Evolutionary conservation across 1,140 invertebrate genomes (phyloP).

Genomic region (Venustaconcha ellipsiformis): DNA sequence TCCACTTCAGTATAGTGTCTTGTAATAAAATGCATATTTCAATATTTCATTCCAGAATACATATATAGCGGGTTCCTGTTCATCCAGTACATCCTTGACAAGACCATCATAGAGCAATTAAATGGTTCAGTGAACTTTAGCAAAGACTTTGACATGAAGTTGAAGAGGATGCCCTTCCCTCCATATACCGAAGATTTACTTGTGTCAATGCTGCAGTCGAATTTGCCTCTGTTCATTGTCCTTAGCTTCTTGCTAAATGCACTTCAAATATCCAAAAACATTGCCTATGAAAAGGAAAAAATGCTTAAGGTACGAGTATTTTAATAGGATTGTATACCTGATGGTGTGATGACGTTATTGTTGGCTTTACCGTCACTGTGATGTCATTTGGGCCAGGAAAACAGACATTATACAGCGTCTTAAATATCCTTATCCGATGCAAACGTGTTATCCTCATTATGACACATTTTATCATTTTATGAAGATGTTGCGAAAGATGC

Average conservation of each 20-base stretch:
- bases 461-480: too few relatives aligned
- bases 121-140: neutral
- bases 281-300: constrained; percentile 65
- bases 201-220: constrained; percentile 34
- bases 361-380: too few relatives aligned
- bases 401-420: too few relatives aligned
- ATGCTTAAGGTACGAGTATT: constrained; percentile 59
- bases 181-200: constrained; percentile 53
- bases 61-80: constrained; percentile 77
- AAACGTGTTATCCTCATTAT: too few relatives aligned
- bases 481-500: too few relatives aligned
- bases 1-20: too few relatives aligned
- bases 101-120: constrained; percentile 71
- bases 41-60: constrained; percentile 73
- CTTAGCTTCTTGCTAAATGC: constrained; percentile 76
- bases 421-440: too few relatives aligned
- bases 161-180: constrained; percentile 70
- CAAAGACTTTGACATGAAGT: constrained; percentile 34
- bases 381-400: too few relatives aligned
- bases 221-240: constrained; percentile 71
- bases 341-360: too few relatives aligned
- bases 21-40: too few relatives aligned
- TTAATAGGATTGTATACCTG: too few relatives aligned
- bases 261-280: constrained; percentile 56
- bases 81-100: constrained; percentile 76